Evolutionary conservation across 1,140 invertebrate genomes (phyloP), one percentile per base, ranked within the genome.

Genomic region (Macrobrachium rosenbergii): DNA sequence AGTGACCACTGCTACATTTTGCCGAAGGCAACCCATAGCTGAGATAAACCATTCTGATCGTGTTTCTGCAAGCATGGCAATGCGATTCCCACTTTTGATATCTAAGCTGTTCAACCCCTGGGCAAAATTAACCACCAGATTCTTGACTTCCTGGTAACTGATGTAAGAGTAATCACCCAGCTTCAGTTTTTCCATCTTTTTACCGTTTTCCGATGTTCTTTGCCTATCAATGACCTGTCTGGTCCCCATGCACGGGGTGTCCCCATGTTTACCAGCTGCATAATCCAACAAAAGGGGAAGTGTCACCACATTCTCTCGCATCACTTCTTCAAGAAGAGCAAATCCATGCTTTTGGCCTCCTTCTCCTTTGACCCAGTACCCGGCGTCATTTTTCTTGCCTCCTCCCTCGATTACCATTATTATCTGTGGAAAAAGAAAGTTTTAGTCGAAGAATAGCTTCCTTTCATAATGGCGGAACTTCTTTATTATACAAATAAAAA

Each of bases 21-120:
- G 83, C 14, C 91, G 91, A 63, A 93, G 92, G 80, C 92, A 92
- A 16, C 92, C 92, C 79, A 93, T 91, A 2, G 92, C 92, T n/a
- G 91, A 90, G n/a, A 93, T 91, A 89, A 93, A 92, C 93, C 93
- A 93, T 87, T 93, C 93, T 16, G 93, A 91, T 69, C 92, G 90
- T 8, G 93, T 93, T 85, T 93, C 93, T 14, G 92, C 91, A 90
- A 92, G 93, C 23, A 93, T 91, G 12, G 92, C 90, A 14, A 93
- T 88, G 58, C 91, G 92, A 64, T 91, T 89, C 21, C 90, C 89
- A 0, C 91, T 91, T 84, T 90, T 90, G 81, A 91, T 89, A 19
- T 92, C 92, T 37, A 93, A 82, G 37, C 59, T 75, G 16, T 64
- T 21, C 16, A 91, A 73, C 19, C 89, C 90, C 5, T 58, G 60